phyloP scores from a whole-genome alignment of 2,888 invertebrate species.

The Netelia inedita region DNA sequence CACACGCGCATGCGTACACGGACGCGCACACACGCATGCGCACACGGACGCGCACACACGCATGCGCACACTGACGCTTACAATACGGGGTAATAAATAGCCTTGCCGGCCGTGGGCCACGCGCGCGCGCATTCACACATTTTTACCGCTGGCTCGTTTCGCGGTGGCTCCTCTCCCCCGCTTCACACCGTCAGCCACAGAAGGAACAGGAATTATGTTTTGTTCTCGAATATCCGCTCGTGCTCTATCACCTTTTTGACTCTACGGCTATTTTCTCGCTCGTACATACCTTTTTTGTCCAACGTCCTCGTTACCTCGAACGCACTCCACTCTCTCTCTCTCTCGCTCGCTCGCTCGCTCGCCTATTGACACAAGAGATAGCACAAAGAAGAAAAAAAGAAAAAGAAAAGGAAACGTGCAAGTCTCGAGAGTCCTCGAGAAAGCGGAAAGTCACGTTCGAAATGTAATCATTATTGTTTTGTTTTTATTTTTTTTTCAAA shows the following conservation, averaged over 20 bases:
- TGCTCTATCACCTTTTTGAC: conserved; percentile 72
- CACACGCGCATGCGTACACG: too few species aligned
- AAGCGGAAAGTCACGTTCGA: conserved; percentile 6
- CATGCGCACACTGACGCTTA: not conserved
- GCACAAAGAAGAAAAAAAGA: not conserved
- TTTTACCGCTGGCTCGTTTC: not conserved
- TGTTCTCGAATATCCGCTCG: conserved; percentile 67
- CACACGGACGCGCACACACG: conserved; percentile 1
- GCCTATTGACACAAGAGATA: conserved; percentile 3
- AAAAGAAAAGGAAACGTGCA: conserved; percentile 6
- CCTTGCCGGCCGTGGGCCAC: too few species aligned
- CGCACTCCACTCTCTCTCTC: conserved; percentile 70
- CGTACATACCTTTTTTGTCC: not conserved
- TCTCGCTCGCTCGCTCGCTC: conserved; percentile 50
- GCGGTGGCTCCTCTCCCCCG: not conserved
- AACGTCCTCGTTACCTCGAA: conserved; percentile 33
- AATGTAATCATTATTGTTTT: not conserved
- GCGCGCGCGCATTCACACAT: not conserved
- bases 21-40: not conserved
- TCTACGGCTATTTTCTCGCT: conserved; percentile 34
- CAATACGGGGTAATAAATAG: too few species aligned
- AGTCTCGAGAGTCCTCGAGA: conserved; percentile 4
- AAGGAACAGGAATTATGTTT: conserved; percentile 51
- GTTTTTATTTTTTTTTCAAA: not conserved
- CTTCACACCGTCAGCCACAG: not conserved